Conservation (phyloP, 1,140 invertebrate genomes). For the Stenopsyche tienmushanensis region DNA sequence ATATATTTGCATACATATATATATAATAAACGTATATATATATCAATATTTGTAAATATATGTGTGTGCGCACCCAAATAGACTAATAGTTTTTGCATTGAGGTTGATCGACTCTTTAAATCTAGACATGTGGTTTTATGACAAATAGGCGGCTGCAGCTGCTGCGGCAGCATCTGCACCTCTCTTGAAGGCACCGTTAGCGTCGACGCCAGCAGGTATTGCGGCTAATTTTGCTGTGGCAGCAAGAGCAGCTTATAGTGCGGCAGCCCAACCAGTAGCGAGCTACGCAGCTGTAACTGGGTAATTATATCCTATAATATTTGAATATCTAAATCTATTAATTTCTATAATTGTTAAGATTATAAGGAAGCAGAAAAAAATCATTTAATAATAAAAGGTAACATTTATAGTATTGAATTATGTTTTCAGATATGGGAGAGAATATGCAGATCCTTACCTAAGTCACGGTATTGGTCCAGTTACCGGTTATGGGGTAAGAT, state of each 20-base stretch:
- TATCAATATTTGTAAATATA: too few relatives aligned
- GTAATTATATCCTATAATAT: conserved; percentile 44
- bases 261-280: conserved; percentile 72
- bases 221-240: conserved; percentile 77
- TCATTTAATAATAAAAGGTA: conserved; percentile 1
- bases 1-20: too few relatives aligned
- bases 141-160: conserved; percentile 52
- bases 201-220: conserved; percentile 62
- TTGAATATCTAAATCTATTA: not conserved
- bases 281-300: conserved; percentile 60
- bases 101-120: too few relatives aligned
- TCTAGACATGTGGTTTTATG: not conserved
- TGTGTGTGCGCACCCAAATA: too few relatives aligned
- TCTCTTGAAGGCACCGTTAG: conserved; percentile 67
- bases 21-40: too few relatives aligned
- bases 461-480: conserved; percentile 95
- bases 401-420: not conserved
- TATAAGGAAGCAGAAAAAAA: not conserved
- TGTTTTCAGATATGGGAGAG: conserved; percentile 78
- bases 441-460: conserved; percentile 92
- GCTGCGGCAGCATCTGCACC: conserved; percentile 68
- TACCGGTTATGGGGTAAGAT: conserved; percentile 88
- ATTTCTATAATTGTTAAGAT: not conserved
- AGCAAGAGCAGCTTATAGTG: conserved; percentile 76
- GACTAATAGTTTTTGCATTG: too few relatives aligned